These are phyloP conservation scores for Tridacna crocea DNA, from an alignment of 2,888 invertebrate genomes.

Conservation along the genomic window DNA sequence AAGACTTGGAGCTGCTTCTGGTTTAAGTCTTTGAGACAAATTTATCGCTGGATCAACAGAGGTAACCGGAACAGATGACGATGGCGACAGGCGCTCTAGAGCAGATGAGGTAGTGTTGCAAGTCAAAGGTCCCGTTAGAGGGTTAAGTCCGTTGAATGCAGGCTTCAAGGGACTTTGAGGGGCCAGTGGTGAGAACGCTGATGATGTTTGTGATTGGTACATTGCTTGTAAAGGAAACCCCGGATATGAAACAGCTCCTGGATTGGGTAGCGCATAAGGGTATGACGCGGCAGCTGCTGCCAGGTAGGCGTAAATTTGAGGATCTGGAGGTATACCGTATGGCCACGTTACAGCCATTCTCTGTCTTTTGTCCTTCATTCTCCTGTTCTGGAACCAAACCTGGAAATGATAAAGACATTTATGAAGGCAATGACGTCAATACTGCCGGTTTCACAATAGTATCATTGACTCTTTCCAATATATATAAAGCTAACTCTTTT, in stretches of 20 bases:
- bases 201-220: constrained; percentile 58
- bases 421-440: too few relatives aligned
- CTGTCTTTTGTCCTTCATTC: constrained; percentile 99
- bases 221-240: constrained; percentile 60
- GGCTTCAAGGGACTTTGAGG: constrained; percentile 59
- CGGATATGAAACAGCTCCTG: constrained; percentile 63
- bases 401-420: constrained; percentile 52
- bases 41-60: constrained; percentile 38
- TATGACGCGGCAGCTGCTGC: constrained; percentile 90
- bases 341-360: constrained; percentile 98
- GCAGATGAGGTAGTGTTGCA: constrained; percentile 34
- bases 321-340: constrained; percentile 90
- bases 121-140: constrained; percentile 41
- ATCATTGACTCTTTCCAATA: too few relatives aligned
- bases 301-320: constrained; percentile 94
- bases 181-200: constrained; percentile 65
- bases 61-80: constrained; percentile 29
- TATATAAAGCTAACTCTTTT: too few relatives aligned
- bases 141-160: constrained; percentile 57
- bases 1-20: constrained; percentile 25
- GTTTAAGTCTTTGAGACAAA: constrained; percentile 56
- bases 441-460: too few relatives aligned
- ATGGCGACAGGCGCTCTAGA: constrained; percentile 52
- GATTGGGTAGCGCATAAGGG: constrained; percentile 70
- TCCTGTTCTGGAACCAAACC: constrained; percentile 97